phyloP scores from a whole-genome alignment of 2,888 invertebrate genomes.

The Cheilosia vernalis region DNA sequence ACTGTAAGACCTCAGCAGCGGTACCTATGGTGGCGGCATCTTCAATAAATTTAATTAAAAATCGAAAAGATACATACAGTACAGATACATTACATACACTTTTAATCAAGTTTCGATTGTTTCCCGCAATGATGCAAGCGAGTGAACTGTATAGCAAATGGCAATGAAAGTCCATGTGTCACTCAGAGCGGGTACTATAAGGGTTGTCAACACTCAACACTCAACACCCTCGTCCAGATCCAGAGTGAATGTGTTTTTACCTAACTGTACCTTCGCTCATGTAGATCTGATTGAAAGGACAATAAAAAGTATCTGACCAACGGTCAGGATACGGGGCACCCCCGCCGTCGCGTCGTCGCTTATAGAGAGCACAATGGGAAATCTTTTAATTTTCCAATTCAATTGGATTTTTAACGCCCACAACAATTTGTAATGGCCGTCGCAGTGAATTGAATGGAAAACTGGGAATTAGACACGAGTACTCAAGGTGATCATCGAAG shows the following conservation, averaged over 20 bases:
- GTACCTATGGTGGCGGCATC: slow-evolving; percentile 17
- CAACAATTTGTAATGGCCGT: slow-evolving; percentile 83
- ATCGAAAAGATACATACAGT: slow-evolving; percentile 38
- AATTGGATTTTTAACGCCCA: slow-evolving; percentile 83
- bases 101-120: slow-evolving; percentile 60
- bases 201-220: slow-evolving; percentile 74
- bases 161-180: slow-evolving; percentile 59
- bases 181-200: slow-evolving; percentile 44
- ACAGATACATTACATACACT: slow-evolving; percentile 34
- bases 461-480: slow-evolving; percentile 54
- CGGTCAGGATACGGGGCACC: slow-evolving; percentile 58
- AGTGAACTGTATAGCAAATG: slow-evolving; percentile 27
- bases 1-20: slow-evolving; percentile 10
- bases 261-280: slow-evolving; percentile 3
- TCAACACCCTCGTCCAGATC: slow-evolving; percentile 66
- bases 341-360: slow-evolving; percentile 18
- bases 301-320: slow-evolving; percentile 73
- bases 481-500: slow-evolving; percentile 72
- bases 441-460: slow-evolving; percentile 53
- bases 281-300: slow-evolving; percentile 61
- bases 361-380: slow-evolving; percentile 54
- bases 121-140: slow-evolving; percentile 23
- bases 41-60: slow-evolving; percentile 73
- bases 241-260: slow-evolving; percentile 29
- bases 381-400: slow-evolving; percentile 75